phyloP scores from a whole-genome alignment of 2,113 vertebrate species.

The Edolisoma coerulescens region DNA sequence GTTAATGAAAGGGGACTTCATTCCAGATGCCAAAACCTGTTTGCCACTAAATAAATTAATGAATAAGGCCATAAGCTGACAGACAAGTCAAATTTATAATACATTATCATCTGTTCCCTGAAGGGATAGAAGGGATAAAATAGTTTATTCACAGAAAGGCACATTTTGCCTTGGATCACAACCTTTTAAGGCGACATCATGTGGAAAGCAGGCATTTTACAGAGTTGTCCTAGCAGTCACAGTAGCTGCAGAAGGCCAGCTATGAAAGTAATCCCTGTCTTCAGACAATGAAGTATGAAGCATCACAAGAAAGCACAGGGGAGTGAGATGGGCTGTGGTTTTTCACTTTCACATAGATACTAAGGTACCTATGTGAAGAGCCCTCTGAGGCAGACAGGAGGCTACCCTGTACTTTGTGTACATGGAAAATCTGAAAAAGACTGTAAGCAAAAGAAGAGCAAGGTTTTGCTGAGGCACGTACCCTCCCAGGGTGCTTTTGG shows the following conservation, averaged over 20 bases:
- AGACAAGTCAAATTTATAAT: conserved; percentile 34
- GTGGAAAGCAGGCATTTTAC: background rate
- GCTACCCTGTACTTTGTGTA: background rate
- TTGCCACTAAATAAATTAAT: conserved; percentile 49
- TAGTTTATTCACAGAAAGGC: background rate
- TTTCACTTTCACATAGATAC: background rate
- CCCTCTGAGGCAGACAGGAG: background rate
- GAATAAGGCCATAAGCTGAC: background rate
- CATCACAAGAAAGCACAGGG: background rate
- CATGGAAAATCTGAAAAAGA: background rate
- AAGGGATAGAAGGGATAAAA: background rate
- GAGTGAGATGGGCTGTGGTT: background rate
- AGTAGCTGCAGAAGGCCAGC: background rate
- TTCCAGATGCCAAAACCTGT: conserved; percentile 46
- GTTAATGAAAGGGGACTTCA: conserved; percentile 31
- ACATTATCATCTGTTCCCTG: background rate
- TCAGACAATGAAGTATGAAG: background rate
- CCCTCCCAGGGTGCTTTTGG: background rate
- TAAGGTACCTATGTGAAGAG: background rate
- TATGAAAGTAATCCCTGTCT: background rate
- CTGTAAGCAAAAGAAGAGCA: background rate
- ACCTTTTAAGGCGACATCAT: background rate
- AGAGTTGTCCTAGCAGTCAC: background rate
- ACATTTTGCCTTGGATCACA: background rate
- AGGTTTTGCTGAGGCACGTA: background rate